Evolutionary conservation across 2,797 vertebrate species (phyloP).

Genomic region (Xenopus petersii): DNA sequence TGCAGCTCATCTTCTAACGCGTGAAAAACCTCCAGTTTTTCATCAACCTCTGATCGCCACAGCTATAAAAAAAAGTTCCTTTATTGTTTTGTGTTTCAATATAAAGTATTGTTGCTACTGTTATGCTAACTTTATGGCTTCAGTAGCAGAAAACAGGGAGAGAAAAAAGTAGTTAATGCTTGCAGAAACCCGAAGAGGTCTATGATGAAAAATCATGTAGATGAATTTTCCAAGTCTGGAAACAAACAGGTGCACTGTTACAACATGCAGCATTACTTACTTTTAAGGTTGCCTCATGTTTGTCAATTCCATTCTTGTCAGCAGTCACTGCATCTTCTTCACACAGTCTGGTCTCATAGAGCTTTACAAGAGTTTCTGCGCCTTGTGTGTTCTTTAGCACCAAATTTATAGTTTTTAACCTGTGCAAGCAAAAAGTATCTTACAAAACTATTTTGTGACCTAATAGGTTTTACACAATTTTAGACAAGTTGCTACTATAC

Average conservation of each 20-base stretch:
- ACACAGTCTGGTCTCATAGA: slow-evolving; percentile 91
- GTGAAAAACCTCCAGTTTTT: slow-evolving; percentile 87
- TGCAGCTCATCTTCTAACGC: slow-evolving; percentile 93
- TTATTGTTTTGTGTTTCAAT: too few species aligned
- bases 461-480: too few species aligned
- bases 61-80: slow-evolving; percentile 64
- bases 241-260: too few species aligned
- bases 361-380: slow-evolving; percentile 87
- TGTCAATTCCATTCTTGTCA: slow-evolving; percentile 84
- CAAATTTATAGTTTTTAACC: slow-evolving; percentile 90
- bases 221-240: too few species aligned
- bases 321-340: slow-evolving; percentile 89
- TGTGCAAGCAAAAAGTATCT: slow-evolving; percentile 52
- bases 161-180: too few species aligned
- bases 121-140: too few species aligned
- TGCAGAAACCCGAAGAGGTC: neutral
- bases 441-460: too few species aligned
- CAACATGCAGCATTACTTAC: slow-evolving; percentile 56
- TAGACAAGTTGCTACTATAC: too few species aligned
- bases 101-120: too few species aligned
- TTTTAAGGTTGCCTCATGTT: slow-evolving; percentile 87
- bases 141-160: too few species aligned
- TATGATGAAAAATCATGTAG: neutral
- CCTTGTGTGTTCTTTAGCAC: slow-evolving; percentile 90
- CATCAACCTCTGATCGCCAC: slow-evolving; percentile 94